Evolutionary conservation across 2,888 invertebrate genomes (phyloP), one percentile per base, ranked within the genome.

Genomic region (Lasioglossum figueresi): DNA sequence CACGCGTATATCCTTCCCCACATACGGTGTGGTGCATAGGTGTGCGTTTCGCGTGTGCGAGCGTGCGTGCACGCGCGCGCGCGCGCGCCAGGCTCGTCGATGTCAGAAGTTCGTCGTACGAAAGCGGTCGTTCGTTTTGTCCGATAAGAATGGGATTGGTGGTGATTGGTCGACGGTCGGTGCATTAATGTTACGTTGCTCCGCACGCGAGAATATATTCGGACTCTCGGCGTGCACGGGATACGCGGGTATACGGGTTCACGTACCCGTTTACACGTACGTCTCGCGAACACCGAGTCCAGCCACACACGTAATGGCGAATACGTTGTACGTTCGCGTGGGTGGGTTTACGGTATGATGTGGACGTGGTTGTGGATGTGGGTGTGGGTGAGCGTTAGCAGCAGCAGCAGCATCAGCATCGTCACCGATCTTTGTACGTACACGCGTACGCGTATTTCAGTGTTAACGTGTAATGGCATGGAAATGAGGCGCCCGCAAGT

Each of bases 401-500:
- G 74, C 31, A 56, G n/a, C 52, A 52, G 23, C 52, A 27, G 27
- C 59, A 59, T 12, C 63, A 31, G 6, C 63, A 63, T 16, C 63
- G 19, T 56, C 56, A 1, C 8, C 56, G 48, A 31, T 63, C 63
- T 80, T 43, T 19, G 14, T 66, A 84, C 84, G 81, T 84, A 74
- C 19, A 68, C 73, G 76, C 78, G 78, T 79, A 74, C 74, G 71
- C 40, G 72, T 78, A 75, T 78, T 72, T 79, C 56, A 34, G 84
- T 85, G 80, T 80, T 75, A 81, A 80, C 84, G 78, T 76, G 80
- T 66, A 78, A 84, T 78, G 85, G 68, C 75, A 84, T 84, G 85
- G 85, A 84, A 84, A 84, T 84, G 85, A 86, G 66, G 81, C 85
- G 80, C 72, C 78, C 78, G 85, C 85, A 80, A 77, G 80, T 85